These are phyloP conservation scores for Euura lappo DNA, from an alignment of 1,140 invertebrate genomes.

Conservation along the genomic window DNA sequence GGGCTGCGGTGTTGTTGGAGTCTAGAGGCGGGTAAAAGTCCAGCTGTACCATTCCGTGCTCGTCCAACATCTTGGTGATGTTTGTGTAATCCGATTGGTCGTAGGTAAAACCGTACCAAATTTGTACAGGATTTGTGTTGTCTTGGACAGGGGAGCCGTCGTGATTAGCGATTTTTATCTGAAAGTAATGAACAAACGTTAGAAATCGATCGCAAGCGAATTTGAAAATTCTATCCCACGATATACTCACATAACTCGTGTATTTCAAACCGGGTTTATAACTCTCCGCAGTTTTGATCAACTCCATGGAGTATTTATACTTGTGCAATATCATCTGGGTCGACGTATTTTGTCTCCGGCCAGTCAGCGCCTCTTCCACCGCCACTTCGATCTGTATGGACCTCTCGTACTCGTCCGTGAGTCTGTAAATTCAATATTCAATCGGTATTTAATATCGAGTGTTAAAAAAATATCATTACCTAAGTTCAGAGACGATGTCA, in stretches of 20 bases:
- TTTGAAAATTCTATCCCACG: too few relatives aligned
- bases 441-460: neutral
- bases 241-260: slow-evolving; percentile 73
- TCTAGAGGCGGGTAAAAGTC: slow-evolving; percentile 72
- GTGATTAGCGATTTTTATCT: slow-evolving; percentile 77
- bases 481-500: slow-evolving; percentile 73
- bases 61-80: slow-evolving; percentile 66
- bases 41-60: slow-evolving; percentile 74
- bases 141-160: slow-evolving; percentile 74
- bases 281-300: slow-evolving; percentile 80
- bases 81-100: slow-evolving; percentile 68
- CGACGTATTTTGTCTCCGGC: slow-evolving; percentile 81
- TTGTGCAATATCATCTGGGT: slow-evolving; percentile 76
- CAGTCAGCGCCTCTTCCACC: slow-evolving; percentile 81
- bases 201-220: too few relatives aligned
- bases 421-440: slow-evolving; percentile 44
- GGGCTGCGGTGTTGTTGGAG: slow-evolving; percentile 57
- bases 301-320: slow-evolving; percentile 82
- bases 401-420: slow-evolving; percentile 77
- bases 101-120: slow-evolving; percentile 73
- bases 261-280: slow-evolving; percentile 90
- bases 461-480: slow-evolving; percentile 43
- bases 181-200: slow-evolving; percentile 23
- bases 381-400: slow-evolving; percentile 78
- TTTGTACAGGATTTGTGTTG: slow-evolving; percentile 67